Evolutionary conservation across 2,888 invertebrate genomes (phyloP).

Genomic region (Cremastinae sp.): DNA sequence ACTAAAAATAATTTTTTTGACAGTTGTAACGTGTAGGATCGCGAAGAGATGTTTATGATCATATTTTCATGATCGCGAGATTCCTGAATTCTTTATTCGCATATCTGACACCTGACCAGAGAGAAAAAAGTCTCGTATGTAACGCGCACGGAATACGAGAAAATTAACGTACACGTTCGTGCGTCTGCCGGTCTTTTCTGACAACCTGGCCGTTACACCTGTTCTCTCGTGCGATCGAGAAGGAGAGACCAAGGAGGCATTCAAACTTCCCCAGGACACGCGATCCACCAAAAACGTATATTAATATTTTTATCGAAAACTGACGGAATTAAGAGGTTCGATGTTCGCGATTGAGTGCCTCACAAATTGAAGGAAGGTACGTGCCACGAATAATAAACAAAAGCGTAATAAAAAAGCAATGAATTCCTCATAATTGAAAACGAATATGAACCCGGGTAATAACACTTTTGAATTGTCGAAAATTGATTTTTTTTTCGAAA

Average conservation of each 20-base stretch:
- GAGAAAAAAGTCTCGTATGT: constrained; percentile 2
- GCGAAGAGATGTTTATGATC: neutral
- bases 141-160: constrained; percentile 46
- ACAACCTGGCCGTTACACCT: constrained; percentile 47
- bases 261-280: constrained; percentile 30
- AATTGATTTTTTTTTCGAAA: no score
- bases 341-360: constrained; percentile 11
- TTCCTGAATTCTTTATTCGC: constrained; percentile 11
- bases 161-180: constrained; percentile 48
- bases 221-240: constrained; percentile 19
- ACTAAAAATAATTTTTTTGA: no score
- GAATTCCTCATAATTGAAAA: no score
- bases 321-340: constrained; percentile 16
- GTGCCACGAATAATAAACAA: neutral
- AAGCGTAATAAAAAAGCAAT: neutral
- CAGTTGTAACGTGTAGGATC: no score
- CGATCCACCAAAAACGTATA: constrained; percentile 12
- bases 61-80: neutral
- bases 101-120: constrained; percentile 54
- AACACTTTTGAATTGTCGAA: no score
- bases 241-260: neutral
- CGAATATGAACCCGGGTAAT: no score
- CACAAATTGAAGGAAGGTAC: constrained; percentile 17
- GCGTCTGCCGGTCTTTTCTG: constrained; percentile 28
- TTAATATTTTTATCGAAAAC: constrained; percentile 27